These are phyloP conservation scores for Carassius carassius DNA, from an alignment of 2,113 vertebrate species.

Conservation along the genomic window DNA sequence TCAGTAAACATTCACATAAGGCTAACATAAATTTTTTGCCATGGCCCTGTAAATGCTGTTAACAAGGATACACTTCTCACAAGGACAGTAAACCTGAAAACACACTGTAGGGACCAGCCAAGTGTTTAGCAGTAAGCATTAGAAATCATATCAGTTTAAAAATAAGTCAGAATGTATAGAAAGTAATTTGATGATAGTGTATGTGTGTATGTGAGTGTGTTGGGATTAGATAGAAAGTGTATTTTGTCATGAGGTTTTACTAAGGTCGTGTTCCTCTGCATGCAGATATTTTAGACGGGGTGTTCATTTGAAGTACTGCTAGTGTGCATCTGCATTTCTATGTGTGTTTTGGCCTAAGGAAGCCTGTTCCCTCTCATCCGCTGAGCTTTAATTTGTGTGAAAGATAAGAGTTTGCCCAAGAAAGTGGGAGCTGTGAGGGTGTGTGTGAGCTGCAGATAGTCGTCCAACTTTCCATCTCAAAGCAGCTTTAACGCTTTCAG, in stretches of 20 bases:
- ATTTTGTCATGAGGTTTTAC: constrained; percentile 12
- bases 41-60: not conserved
- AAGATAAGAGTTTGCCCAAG: constrained; percentile 36
- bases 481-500: not conserved
- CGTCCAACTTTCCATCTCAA: constrained; percentile 1
- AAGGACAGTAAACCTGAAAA: not conserved
- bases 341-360: constrained; percentile 36
- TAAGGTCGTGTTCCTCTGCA: not conserved
- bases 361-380: constrained; percentile 30
- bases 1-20: not conserved
- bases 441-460: constrained; percentile 43
- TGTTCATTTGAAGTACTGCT: constrained; percentile 11
- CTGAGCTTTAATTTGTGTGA: constrained; percentile 38
- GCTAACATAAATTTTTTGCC: not conserved
- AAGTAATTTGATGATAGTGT: not conserved
- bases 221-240: constrained; percentile 26
- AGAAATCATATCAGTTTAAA: not conserved
- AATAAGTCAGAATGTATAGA: not conserved
- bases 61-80: not conserved
- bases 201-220: not conserved
- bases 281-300: constrained; percentile 10
- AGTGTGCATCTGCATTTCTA: constrained; percentile 35
- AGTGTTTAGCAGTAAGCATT: not conserved
- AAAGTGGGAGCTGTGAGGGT: constrained; percentile 26
- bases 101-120: not conserved